A percentile compares a stretch with the other conserved stretches of the same genome.
phyloP scores from a whole-genome alignment of 1,140 invertebrate genomes.

The Spodoptera litura region DNA sequence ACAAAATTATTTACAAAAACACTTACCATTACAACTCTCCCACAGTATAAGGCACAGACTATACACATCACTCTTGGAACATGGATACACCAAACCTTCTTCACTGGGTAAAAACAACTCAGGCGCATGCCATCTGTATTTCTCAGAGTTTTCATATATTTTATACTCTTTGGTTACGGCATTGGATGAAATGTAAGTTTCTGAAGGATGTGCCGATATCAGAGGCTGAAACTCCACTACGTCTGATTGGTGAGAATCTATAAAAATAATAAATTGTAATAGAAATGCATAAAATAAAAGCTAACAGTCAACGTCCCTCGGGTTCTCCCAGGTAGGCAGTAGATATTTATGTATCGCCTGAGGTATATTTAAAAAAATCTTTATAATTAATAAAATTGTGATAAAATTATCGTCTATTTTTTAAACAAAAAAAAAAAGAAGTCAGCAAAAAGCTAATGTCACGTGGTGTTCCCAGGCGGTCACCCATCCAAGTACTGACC shows the following conservation, averaged over 20 bases:
- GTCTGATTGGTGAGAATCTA: conserved; percentile 57
- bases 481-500: conserved; percentile 58
- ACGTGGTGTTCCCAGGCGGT: conserved; percentile 58
- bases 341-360: too few relatives aligned
- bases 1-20: conserved; percentile 19
- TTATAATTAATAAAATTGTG: too few relatives aligned
- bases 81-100: conserved; percentile 69
- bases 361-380: too few relatives aligned
- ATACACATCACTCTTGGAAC: conserved; percentile 78
- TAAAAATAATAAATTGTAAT: neutral
- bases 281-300: too few relatives aligned
- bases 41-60: conserved; percentile 77
- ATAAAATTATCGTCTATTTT: too few relatives aligned
- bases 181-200: conserved; percentile 60
- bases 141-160: conserved; percentile 58
- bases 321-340: too few relatives aligned
- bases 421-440: neutral
- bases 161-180: conserved; percentile 63
- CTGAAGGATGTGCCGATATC: conserved; percentile 66
- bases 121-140: conserved; percentile 79
- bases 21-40: conserved; percentile 81
- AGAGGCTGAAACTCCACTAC: conserved; percentile 67
- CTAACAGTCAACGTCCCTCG: too few relatives aligned
- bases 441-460: conserved; percentile 52
- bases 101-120: conserved; percentile 77